Conservation (phyloP, 2,888 invertebrate species). For the Zhengitettix transpicula region DNA sequence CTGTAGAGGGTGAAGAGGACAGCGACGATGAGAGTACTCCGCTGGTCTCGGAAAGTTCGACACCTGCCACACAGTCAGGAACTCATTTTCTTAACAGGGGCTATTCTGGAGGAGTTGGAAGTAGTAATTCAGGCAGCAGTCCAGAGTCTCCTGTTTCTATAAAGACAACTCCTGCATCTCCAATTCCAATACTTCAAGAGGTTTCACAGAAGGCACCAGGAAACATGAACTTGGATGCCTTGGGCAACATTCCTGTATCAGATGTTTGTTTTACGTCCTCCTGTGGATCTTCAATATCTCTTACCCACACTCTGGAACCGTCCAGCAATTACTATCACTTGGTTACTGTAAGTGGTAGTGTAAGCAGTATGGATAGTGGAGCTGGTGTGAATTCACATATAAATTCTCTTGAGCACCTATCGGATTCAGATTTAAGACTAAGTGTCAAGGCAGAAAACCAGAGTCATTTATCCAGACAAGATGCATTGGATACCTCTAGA, state of each 20-base stretch:
- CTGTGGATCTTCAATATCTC: slow-evolving; percentile 10
- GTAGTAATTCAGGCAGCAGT: slow-evolving; percentile 6
- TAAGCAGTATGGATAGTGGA: slow-evolving; percentile 6
- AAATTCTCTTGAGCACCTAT: slow-evolving; percentile 4
- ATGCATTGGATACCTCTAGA: slow-evolving; percentile 8
- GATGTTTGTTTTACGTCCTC: slow-evolving; percentile 3
- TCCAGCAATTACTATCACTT: slow-evolving; percentile 9
- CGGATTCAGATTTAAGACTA: slow-evolving; percentile 3
- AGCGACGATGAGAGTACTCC: slow-evolving; percentile 55
- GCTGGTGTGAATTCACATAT: not conserved
- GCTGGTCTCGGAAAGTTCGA: slow-evolving; percentile 35
- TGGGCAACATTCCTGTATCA: not conserved
- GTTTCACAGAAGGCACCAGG: not conserved
- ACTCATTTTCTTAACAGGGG: slow-evolving; percentile 5
- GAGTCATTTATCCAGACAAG: slow-evolving; percentile 9
- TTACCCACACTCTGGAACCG: slow-evolving; percentile 9
- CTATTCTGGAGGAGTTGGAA: slow-evolving; percentile 4
- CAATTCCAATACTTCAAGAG: not conserved
- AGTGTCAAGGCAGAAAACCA: not conserved
- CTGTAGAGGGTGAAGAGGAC: slow-evolving; percentile 16
- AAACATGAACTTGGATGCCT: not conserved
- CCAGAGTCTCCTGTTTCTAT: slow-evolving; percentile 5
- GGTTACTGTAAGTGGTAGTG: slow-evolving; percentile 8
- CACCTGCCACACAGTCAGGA: slow-evolving; percentile 17
- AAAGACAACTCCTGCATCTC: not conserved